These are phyloP conservation scores for Arctia plantaginis DNA, from an alignment of 2,888 invertebrate species.

Conservation along the genomic window DNA sequence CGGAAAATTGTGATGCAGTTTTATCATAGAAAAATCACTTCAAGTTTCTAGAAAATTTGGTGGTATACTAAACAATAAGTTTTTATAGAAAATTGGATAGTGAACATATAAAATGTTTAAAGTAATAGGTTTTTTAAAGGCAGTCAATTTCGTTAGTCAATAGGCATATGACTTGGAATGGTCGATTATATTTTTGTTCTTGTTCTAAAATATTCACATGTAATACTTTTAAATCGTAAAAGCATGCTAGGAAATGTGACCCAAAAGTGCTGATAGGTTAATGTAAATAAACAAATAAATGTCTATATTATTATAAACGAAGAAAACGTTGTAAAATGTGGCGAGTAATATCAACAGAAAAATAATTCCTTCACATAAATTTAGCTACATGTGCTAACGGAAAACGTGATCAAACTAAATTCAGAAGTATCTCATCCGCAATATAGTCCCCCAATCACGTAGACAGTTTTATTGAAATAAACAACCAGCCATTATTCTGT, in stretches of 20 bases:
- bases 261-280: background rate
- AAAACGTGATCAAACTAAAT: slow-evolving; percentile 11
- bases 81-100: background rate
- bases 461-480: slow-evolving; percentile 42
- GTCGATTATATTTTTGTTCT: background rate
- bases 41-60: background rate
- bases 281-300: background rate
- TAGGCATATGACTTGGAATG: too few relatives aligned
- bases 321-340: background rate
- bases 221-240: background rate
- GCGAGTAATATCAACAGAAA: background rate
- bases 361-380: background rate
- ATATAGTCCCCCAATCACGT: slow-evolving; percentile 24
- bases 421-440: slow-evolving; percentile 7
- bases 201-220: too few relatives aligned
- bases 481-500: slow-evolving; percentile 25
- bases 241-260: background rate
- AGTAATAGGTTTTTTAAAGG: background rate
- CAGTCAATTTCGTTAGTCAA: background rate
- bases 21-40: background rate
- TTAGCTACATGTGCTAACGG: slow-evolving; percentile 1
- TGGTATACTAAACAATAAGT: background rate
- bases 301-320: background rate
- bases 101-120: background rate
- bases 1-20: slow-evolving; percentile 10